Conservation (phyloP, 2,113 vertebrate species). For the Puma concolor region DNA sequence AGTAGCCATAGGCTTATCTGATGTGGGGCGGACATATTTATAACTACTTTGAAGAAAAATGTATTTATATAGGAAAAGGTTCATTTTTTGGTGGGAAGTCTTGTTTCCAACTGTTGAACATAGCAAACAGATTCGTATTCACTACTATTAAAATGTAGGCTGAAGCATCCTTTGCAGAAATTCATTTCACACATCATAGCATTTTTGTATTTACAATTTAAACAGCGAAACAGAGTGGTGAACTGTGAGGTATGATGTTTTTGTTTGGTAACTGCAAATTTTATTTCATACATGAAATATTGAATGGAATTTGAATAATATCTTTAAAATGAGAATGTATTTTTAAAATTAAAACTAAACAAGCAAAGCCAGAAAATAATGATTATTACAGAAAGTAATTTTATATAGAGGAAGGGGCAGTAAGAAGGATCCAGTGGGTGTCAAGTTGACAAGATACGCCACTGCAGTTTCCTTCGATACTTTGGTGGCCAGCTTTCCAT, state of each 20-base stretch:
- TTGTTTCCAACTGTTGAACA: background rate
- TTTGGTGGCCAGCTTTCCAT: background rate
- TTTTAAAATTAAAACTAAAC: conserved; percentile 43
- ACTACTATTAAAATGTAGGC: conserved; percentile 17
- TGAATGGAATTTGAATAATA: conserved; percentile 35
- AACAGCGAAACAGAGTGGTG: background rate
- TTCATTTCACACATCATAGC: conserved; percentile 39
- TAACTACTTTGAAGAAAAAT: background rate
- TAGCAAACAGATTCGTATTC: background rate
- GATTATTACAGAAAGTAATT: conserved; percentile 42
- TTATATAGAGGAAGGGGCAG: background rate
- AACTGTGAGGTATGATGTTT: conserved; percentile 33
- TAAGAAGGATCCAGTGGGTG: background rate
- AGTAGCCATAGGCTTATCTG: background rate
- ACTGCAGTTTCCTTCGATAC: background rate
- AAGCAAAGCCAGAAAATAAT: conserved; percentile 11
- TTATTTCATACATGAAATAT: conserved; percentile 21
- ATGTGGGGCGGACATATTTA: background rate
- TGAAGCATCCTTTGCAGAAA: conserved; percentile 19
- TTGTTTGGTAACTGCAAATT: conserved; percentile 54
- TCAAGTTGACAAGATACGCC: background rate
- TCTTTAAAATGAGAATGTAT: conserved; percentile 23
- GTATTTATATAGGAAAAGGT: background rate
- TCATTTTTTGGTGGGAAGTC: background rate
- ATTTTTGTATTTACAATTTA: conserved; percentile 53